phyloP scores from a whole-genome alignment of 2,797 vertebrate genomes.

The Morelia viridis region DNA sequence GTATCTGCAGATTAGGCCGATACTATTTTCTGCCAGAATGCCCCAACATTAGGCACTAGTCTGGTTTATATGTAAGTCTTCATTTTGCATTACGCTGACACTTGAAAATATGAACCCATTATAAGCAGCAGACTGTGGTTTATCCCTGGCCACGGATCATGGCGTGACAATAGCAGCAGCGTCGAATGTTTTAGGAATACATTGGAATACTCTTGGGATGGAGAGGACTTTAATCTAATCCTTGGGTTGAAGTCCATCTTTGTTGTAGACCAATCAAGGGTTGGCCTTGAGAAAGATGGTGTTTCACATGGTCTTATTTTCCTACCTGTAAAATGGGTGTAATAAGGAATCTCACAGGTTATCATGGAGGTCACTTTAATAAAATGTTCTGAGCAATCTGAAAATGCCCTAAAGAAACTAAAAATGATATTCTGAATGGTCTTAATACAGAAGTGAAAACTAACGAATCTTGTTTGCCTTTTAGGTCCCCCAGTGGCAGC shows the following conservation, averaged over 20 bases:
- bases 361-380: too few relatives aligned
- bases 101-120: neutral
- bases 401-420: neutral
- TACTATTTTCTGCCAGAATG: too few relatives aligned
- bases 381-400: neutral
- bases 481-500: constrained; percentile 83
- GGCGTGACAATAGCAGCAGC: neutral
- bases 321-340: neutral
- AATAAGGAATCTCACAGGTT: neutral
- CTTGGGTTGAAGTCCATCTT: neutral
- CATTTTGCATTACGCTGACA: neutral
- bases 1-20: too few relatives aligned
- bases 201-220: neutral
- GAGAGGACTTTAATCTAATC: neutral
- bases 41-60: too few relatives aligned
- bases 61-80: neutral
- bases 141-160: neutral
- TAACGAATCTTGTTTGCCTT: neutral
- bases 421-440: too few relatives aligned
- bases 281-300: neutral
- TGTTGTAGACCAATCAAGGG: neutral
- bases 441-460: too few relatives aligned
- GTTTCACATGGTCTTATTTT: neutral
- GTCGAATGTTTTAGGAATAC: neutral
- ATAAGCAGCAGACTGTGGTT: neutral